Conservation (phyloP, 2,888 invertebrate genomes). For the Cataglyphis altisquamis region DNA sequence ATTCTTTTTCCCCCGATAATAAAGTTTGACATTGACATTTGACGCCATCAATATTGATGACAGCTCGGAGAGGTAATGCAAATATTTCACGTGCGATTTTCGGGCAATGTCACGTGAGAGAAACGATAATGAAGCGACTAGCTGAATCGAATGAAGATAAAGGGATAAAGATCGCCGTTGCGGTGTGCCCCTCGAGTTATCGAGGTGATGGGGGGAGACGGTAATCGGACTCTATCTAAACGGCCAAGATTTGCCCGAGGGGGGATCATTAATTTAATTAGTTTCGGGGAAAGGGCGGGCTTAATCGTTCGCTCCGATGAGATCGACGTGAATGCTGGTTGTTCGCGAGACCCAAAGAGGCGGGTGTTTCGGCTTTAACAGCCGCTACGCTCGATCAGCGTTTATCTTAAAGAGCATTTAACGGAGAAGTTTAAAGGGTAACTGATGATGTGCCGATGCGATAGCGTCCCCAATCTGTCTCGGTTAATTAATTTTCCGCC, state of each 20-base stretch:
- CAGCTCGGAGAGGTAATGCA: constrained; percentile 4
- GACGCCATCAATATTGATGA: constrained; percentile 15
- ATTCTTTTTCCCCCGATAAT: neutral
- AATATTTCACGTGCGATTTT: constrained; percentile 36
- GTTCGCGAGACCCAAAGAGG: constrained; percentile 51
- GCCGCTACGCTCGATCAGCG: constrained; percentile 18
- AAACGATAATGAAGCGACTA: constrained; percentile 50
- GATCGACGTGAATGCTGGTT: constrained; percentile 66
- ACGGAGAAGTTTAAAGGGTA: constrained; percentile 23
- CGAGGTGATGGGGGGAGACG: constrained; percentile 30
- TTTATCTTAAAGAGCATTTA: constrained; percentile 35
- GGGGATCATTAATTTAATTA: constrained; percentile 74
- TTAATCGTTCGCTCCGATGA: constrained; percentile 65
- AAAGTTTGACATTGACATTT: neutral
- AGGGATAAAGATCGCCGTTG: constrained; percentile 46
- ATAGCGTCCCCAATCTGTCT: constrained; percentile 15
- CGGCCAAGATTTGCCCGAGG: constrained; percentile 44
- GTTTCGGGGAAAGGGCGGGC: constrained; percentile 71
- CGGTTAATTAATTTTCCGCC: neutral
- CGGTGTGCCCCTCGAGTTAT: constrained; percentile 35
- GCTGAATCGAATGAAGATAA: constrained; percentile 52
- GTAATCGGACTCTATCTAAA: constrained; percentile 64
- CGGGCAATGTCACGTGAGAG: constrained; percentile 18
- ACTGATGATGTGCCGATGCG: neutral
- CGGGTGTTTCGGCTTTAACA: constrained; percentile 32